Base-by-base conservation (phyloP, 1,140 invertebrate genomes). In the Bicyclus anynana region DNA sequence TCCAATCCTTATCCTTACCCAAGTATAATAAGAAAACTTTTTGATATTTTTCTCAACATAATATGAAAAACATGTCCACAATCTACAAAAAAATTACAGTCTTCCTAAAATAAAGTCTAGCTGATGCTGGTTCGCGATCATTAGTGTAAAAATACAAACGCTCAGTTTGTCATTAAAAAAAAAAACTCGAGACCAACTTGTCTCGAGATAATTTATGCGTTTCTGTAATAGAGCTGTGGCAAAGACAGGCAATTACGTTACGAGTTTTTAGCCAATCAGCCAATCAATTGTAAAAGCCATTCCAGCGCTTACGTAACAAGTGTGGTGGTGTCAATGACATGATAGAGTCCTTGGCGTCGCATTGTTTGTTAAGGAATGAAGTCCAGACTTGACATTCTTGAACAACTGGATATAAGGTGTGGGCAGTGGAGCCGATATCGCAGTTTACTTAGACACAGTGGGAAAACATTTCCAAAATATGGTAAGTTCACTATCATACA, bases 381-480 rank as follows among this genome's bases (percentile, higher is more conserved):
- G 80, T 85, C 80, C 77, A 77, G 80, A 79, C 67, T 59, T 84
- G 74, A 73, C 77, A 81, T 84, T 82, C 79, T 80, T 72, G 65
- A 75, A 60, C 61, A 83, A 83, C 82, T 84, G 74, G 84, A 84
- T 85, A 87, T 85, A 87, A 79, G 68, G 72, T 80, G 80, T 83
- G 67, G 72, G 62, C 74, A 72, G 72, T 66, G 67, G 73, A 65
- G 69, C 65, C 49, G 58, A 65, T 59, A 57, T 62, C 73, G 56
- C 81, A 84, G 79, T 84, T 53, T 55, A 65, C 49, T 74, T 63
- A 66, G 59, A 74, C 56, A 56, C 65, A 64, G 65, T 64, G 51
- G 67, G 59, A 75, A 76, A 62, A 61, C 51, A 73, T 69, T 62
- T 69, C 71, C 26, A 61, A 72, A 67, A 63, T 71, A 83, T 81